Evolutionary conservation across 2,797 vertebrate genomes (phyloP).

Genomic region (Sebastes iracundus): DNA sequence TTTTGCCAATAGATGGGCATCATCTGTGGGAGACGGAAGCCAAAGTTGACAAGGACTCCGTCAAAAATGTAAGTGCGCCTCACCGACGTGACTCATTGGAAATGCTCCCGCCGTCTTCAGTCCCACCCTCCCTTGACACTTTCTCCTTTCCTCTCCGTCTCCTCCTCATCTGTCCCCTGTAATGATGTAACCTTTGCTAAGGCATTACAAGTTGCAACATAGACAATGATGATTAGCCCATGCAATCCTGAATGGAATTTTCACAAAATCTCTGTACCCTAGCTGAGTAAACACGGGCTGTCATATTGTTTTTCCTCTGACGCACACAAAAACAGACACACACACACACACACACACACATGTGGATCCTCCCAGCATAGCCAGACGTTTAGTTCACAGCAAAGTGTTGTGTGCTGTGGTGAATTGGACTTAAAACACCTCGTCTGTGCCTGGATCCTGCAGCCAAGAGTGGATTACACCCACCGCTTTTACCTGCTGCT

Average conservation of each 20-base stretch:
- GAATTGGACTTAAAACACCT: constrained; percentile 55
- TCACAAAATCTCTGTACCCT: constrained; percentile 65
- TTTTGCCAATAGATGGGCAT: constrained; percentile 89
- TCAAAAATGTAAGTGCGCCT: constrained; percentile 91
- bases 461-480: constrained; percentile 44
- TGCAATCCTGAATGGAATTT: constrained; percentile 83
- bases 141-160: constrained; percentile 39
- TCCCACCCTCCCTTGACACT: constrained; percentile 47
- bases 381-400: constrained; percentile 64
- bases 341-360: not conserved
- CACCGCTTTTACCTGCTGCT: constrained; percentile 66
- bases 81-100: constrained; percentile 5
- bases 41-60: constrained; percentile 93
- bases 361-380: constrained; percentile 15
- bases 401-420: constrained; percentile 17
- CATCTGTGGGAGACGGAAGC: constrained; percentile 98
- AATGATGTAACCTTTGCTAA: constrained; percentile 83
- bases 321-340: not conserved
- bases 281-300: constrained; percentile 58
- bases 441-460: constrained; percentile 31
- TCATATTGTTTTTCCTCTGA: constrained; percentile 46
- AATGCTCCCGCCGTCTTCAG: constrained; percentile 34
- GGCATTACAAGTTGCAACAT: constrained; percentile 66
- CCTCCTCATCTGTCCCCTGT: constrained; percentile 68
- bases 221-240: constrained; percentile 70